Evolutionary conservation across 2,888 invertebrate genomes (phyloP), one percentile per base, ranked within the genome.

Genomic region (Lasioglossum pauxillum): DNA sequence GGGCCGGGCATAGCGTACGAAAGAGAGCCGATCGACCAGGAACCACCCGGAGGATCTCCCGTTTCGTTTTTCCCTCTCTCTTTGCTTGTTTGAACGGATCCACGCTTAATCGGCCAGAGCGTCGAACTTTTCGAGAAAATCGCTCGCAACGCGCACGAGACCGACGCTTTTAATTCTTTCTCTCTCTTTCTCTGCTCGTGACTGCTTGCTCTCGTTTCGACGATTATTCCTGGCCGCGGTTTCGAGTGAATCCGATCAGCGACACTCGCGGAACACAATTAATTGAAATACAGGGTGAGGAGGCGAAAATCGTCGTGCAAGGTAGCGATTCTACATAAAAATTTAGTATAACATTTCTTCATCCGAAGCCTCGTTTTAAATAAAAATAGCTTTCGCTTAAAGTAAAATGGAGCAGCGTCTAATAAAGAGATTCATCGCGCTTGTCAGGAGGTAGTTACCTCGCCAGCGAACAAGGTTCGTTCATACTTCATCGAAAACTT

Each of bases 91-190:
- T 78, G 84, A 82, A 76, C 79, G 78, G 53, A 44, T 73, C 69
- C 19, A 14, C 27, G 73, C 64, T 85, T 77, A 74, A 80, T 86
- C 82, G 83, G 41, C 27, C 75, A 69, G 80, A 75, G 79, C 78
- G 77, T 72, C 60, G 57, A 90, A 91, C 86, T 91, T 91, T 60
- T 49, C 87, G 88, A 91, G 83, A 44, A 77, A 79, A 85, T 85
- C 75, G 79, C 64, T 73, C 75, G 46, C 64, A 76, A 80, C 78
- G 49, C 78, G 77, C 69, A 41, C 80, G 79, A 74, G 38, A 75
- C 80, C 41, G 60, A 69, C 41, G 19, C 10, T 44, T 35, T 69
- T 57, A 12, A 35, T 38, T 23, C n/a, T n/a, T 1, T 7, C 64
- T 16, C 16, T 64, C 27, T 60, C 3, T n/a, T 0, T n/a, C 57